Percentiles rank a stretch among this genome's conserved stretches.
These are phyloP conservation scores for Hyperoplus lanceolatus DNA, from an alignment of 2,797 vertebrate species.

Conservation along the genomic window DNA sequence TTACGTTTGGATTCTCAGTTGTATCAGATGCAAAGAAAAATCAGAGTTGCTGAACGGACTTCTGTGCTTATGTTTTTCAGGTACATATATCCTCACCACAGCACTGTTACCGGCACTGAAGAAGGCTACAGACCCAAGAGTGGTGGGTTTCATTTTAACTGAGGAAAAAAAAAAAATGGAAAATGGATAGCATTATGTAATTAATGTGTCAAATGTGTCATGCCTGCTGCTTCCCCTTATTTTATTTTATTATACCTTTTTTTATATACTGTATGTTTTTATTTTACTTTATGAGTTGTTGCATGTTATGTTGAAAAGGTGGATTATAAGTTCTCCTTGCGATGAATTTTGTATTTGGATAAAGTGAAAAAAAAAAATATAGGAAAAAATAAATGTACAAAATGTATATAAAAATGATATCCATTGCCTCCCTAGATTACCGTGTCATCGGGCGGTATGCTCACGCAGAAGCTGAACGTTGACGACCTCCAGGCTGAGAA, in stretches of 20 bases:
- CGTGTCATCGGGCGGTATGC: conserved; percentile 91
- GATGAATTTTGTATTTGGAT: no score
- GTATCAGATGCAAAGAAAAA: no score
- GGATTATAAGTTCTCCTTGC: no score
- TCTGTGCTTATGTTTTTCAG: conserved; percentile 67
- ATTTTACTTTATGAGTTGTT: no score
- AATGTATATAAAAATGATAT: fast-evolving
- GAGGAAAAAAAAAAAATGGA: background rate
- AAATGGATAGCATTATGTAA: background rate
- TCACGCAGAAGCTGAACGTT: conserved; percentile 89
- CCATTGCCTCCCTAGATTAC: conserved; percentile 78
- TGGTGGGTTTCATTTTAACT: conserved; percentile 81
- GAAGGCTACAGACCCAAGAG: conserved; percentile 87
- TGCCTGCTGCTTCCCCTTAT: no score
- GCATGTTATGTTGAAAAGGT: no score
- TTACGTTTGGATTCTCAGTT: background rate
- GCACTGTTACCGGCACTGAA: conserved; percentile 87
- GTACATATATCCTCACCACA: conserved; percentile 88
- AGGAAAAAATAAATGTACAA: background rate
- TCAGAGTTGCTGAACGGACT: background rate
- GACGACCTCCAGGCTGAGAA: conserved; percentile 88
- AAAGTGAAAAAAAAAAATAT: no score
- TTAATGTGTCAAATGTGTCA: background rate
- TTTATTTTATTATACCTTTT: background rate
- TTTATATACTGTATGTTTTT: background rate